Evolutionary conservation across 2,797 vertebrate species (phyloP).

Genomic region (Coluber constrictor): DNA sequence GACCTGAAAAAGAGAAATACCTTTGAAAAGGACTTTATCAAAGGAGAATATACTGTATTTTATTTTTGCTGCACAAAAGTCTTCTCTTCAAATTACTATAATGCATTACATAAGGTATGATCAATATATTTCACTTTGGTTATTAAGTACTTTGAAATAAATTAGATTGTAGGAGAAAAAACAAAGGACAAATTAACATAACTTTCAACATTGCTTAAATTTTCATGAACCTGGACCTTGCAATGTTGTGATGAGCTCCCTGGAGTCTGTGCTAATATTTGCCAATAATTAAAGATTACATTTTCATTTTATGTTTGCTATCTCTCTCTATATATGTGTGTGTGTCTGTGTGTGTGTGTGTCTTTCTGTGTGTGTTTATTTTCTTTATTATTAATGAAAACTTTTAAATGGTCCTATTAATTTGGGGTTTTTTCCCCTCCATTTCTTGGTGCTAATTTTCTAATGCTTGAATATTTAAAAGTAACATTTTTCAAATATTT

Average conservation of each 20-base stretch:
- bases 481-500: conserved; percentile 3
- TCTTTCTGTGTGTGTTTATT: conserved; percentile 51
- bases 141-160: conserved; percentile 77
- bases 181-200: conserved; percentile 82
- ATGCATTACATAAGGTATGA: conserved; percentile 68
- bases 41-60: conserved; percentile 71
- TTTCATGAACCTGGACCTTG: conserved; percentile 81
- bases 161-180: conserved; percentile 77
- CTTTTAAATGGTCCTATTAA: conserved; percentile 40
- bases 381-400: conserved; percentile 53
- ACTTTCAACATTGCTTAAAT: conserved; percentile 81
- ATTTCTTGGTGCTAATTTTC: conserved; percentile 30
- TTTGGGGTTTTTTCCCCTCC: conserved; percentile 25
- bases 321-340: conserved; percentile 58
- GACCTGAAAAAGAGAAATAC: conserved; percentile 68
- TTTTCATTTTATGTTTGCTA: conserved; percentile 77
- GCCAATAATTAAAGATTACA: conserved; percentile 76
- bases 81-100: conserved; percentile 75
- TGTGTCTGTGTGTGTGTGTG: conserved; percentile 26
- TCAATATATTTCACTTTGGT: conserved; percentile 76
- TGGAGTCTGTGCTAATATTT: conserved; percentile 75
- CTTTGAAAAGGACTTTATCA: conserved; percentile 67
- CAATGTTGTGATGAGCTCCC: conserved; percentile 79
- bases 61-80: conserved; percentile 63
- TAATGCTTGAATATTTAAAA: conserved; percentile 30